Evolutionary conservation across 35 echinoderm and acorn worm species (phyloP).

Genomic region (Antedon bifida): DNA sequence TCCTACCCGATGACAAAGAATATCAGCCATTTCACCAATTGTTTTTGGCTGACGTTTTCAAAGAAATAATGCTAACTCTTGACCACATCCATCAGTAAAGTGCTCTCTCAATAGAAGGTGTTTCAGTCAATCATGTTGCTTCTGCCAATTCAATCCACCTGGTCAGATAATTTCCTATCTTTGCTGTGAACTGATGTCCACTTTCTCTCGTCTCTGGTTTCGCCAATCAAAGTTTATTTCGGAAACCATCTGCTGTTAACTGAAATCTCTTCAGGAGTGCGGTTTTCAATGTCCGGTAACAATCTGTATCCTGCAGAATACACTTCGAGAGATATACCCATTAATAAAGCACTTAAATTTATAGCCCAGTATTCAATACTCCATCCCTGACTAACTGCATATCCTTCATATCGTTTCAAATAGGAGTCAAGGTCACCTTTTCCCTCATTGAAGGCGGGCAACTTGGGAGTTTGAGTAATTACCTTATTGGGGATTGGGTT

Average conservation of each 20-base stretch:
- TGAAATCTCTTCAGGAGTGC: conserved; percentile 17
- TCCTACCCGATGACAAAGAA: not conserved
- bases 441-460: conserved; percentile 20
- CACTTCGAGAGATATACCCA: conserved; percentile 22
- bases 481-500: too few relatives aligned
- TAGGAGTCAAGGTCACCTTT: conserved; percentile 51
- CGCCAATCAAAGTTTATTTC: not conserved
- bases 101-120: conserved; percentile 28
- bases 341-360: conserved; percentile 48
- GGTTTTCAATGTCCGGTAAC: conserved; percentile 2
- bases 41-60: conserved; percentile 6
- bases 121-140: conserved; percentile 8
- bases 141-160: conserved; percentile 28
- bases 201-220: conserved; percentile 9
- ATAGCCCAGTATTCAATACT: conserved; percentile 20
- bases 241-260: conserved; percentile 17
- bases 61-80: conserved; percentile 1
- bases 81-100: conserved; percentile 16
- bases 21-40: not conserved
- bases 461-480: not conserved
- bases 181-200: conserved; percentile 3
- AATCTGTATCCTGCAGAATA: conserved; percentile 4
- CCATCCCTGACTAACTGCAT: conserved; percentile 13
- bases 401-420: conserved; percentile 26
- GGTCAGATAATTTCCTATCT: conserved; percentile 14